Evolutionary conservation across 2,888 invertebrate species (phyloP), one percentile per base, ranked within the genome.

Genomic region (Spodoptera exigua): DNA sequence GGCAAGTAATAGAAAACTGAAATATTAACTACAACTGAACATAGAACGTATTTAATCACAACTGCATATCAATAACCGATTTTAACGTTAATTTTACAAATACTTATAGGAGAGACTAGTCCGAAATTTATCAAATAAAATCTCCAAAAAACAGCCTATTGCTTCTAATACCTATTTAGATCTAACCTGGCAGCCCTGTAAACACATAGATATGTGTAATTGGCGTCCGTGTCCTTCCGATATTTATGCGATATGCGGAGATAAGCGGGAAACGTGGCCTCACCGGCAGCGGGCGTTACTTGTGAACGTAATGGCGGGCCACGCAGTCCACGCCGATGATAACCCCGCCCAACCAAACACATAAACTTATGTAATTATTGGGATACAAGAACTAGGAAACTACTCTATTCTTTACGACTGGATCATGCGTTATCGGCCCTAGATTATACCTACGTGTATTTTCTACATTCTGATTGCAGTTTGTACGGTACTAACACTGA

Each of bases 211-310:
- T 64, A 67, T 64, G 62, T 76, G 72, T 77, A 78, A 77, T 77
- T 78, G 76, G 78, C 76, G 53, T 52, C 56, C 64, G 57, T 78
- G 78, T 77, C 69, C 67, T 64, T 58, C 44, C 37, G 66, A 71
- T 78, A 78, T 77, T 76, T 76, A 77, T 77, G 74, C 61, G 78
- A 78, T 78, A 76, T 61, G 43, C 34, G 39, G 13, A 45, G 74
- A 74, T 78, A 78, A 70, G 62, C 34, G 37, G 35, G 44, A 60
- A 43, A 46, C 44, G 52, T 43, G 65, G 61, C 59, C 54, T 40
- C 56, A 48, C 18, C 37, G 34, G 45, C 70, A 39, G 70, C 54
- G 60, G 46, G 65, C 65, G 58, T 71, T 66, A 65, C 56, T 61
- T 61, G 48, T 44, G 52, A 58, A 59, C 65, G 43, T 74, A 62